Evolutionary conservation across 2,888 invertebrate species (phyloP).

Genomic region (Gryllus longicercus): DNA sequence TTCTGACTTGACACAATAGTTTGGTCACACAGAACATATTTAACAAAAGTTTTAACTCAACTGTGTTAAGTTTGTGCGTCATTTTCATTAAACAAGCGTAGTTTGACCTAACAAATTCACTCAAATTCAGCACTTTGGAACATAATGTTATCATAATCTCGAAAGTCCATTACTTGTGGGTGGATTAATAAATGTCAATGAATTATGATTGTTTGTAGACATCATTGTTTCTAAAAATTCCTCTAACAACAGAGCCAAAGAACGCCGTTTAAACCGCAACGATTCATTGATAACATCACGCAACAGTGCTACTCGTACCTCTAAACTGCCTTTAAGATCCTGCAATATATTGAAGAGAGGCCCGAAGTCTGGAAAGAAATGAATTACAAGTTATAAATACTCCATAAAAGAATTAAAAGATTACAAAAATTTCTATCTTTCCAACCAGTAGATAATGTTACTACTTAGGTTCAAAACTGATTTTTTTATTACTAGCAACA

Average conservation of each 20-base stretch:
- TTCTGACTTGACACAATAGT: background rate
- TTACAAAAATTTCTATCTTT: conserved; percentile 3
- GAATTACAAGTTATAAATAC: conserved; percentile 26
- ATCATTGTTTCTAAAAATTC: conserved; percentile 49
- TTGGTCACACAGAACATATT: background rate
- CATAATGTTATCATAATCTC: conserved; percentile 22
- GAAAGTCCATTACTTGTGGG: conserved; percentile 27
- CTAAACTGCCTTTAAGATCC: conserved; percentile 65
- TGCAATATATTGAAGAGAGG: conserved; percentile 67
- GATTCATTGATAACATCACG: conserved; percentile 73
- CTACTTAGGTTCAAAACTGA: background rate
- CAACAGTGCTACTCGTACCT: conserved; percentile 65
- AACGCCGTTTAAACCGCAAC: conserved; percentile 71
- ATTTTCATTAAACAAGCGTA: background rate
- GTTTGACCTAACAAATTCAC: background rate
- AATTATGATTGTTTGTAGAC: conserved; percentile 24
- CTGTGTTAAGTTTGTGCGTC: background rate
- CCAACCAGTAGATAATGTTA: background rate
- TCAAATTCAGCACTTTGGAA: conserved; percentile 20
- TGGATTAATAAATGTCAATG: conserved; percentile 12
- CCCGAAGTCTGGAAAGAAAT: conserved; percentile 61
- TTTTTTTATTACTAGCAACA: background rate
- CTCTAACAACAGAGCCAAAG: conserved; percentile 64
- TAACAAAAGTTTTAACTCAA: background rate
- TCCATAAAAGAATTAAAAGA: conserved; percentile 24